Conservation (phyloP, 2,888 invertebrate genomes). For the Eurytoma californica region DNA sequence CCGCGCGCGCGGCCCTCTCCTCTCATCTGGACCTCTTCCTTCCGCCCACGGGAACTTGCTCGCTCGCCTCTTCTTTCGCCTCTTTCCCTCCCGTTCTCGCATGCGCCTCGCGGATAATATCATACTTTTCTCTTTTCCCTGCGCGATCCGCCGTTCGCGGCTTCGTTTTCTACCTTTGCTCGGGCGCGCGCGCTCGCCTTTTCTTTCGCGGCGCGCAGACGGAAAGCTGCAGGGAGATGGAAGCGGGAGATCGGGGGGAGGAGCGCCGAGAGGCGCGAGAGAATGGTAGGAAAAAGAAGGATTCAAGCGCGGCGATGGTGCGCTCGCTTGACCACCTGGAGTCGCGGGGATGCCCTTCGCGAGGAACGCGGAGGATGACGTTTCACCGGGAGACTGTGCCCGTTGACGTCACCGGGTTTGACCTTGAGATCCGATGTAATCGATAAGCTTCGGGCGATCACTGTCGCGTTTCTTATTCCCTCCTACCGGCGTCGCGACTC, state of each 20-base stretch:
- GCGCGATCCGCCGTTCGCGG: slow-evolving; percentile 44
- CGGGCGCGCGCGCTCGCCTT: slow-evolving; percentile 33
- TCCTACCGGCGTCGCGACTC: background rate
- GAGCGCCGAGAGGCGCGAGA: slow-evolving; percentile 30
- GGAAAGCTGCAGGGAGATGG: slow-evolving; percentile 47
- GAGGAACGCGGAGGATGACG: too few relatives aligned
- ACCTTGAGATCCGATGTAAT: slow-evolving; percentile 53
- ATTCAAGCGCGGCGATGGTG: slow-evolving; percentile 28
- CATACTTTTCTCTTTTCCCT: slow-evolving; percentile 44
- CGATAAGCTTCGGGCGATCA: slow-evolving; percentile 39
- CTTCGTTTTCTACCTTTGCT: slow-evolving; percentile 24
- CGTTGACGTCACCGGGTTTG: slow-evolving; percentile 45
- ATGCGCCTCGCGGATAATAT: slow-evolving; percentile 7
- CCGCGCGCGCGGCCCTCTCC: slow-evolving; percentile 58
- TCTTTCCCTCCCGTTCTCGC: background rate
- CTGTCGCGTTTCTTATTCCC: background rate
- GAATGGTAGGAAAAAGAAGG: slow-evolving; percentile 43
- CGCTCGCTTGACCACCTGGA: background rate
- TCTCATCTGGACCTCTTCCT: slow-evolving; percentile 69
- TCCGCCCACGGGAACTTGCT: slow-evolving; percentile 67
- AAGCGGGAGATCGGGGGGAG: slow-evolving; percentile 8
- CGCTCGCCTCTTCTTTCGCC: slow-evolving; percentile 45
- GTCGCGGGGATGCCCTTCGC: background rate
- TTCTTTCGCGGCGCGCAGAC: slow-evolving; percentile 24
- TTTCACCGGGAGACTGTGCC: background rate